Base-by-base conservation (phyloP, 2,888 invertebrate species). In the Cheilosia grossa region DNA sequence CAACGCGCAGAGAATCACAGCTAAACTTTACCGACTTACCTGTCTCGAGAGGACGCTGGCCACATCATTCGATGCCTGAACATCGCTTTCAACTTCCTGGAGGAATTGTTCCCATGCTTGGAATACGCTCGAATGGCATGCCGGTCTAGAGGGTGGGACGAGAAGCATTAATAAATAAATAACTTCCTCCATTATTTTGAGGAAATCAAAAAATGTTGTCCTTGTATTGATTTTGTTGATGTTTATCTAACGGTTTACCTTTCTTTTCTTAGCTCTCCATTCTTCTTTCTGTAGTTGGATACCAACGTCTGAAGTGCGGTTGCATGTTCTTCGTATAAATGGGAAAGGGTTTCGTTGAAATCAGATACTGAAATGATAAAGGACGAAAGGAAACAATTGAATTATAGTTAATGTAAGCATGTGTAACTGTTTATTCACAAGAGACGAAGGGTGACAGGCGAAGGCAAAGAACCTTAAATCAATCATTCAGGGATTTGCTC, bases 51-150 rank as follows among this genome's bases (percentile, higher is more conserved):
- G 93, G 33, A 96, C 95, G 40, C 95, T 94, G 9, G 97, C 96
- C 86, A 98, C 95, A 90, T 97, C 97, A 90, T 95, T 95, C 92
- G 96, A 95, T 56, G 96, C 95, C 90, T 96, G 94, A 21, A 97
- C 97, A 91, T 98, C 97, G 47, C 97, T 95, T 92, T 98, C 98
- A 83, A 97, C 96, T 92, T 98, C 97, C 91, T 97, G 97, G 80
- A 98, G 94, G 81, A 98, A 93, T 85, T 95, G 96, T 92, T 98
- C 98, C 98, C 98, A 98, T 81, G 96, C 95, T 91, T 97, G 96
- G 92, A 97, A 97, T 89, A 98, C 94, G 54, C 96, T 95, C 92
- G 95, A 94, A 70, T 95, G 95, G 89, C 96, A 96, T 82, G 95
- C 94, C 82, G 96, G 96, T 92, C 96, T 96, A 93, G 19, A 40